These are phyloP conservation scores for Dasyprocta punctata DNA, from an alignment of 2,113 vertebrate species.

Conservation along the genomic window DNA sequence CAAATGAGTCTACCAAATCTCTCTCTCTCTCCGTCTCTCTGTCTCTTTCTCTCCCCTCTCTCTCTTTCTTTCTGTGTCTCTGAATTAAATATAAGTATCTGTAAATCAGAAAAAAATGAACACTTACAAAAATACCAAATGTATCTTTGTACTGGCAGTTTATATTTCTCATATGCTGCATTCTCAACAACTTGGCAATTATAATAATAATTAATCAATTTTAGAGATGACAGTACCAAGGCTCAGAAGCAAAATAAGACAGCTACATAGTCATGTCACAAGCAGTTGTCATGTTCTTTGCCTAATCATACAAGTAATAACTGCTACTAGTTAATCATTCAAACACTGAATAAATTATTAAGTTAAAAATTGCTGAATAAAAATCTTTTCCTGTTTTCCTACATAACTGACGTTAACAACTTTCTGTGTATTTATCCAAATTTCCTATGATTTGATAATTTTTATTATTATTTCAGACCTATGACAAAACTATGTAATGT, in stretches of 20 bases:
- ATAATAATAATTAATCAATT: background rate
- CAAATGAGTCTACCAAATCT: background rate
- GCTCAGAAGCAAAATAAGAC: background rate
- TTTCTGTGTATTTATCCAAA: background rate
- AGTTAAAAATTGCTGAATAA: background rate
- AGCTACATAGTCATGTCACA: background rate
- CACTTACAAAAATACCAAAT: background rate
- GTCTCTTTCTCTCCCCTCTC: background rate
- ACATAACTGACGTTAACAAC: background rate
- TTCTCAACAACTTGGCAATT: background rate
- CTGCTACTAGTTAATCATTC: background rate
- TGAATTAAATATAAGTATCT: background rate
- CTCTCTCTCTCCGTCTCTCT: background rate
- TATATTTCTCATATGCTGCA: background rate
- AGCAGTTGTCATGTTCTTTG: background rate
- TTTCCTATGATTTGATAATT: background rate
- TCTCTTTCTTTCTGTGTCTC: background rate
- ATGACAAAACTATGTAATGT: background rate
- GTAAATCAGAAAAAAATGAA: background rate
- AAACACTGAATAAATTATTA: background rate
- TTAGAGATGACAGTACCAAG: background rate
- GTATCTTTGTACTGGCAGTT: background rate
- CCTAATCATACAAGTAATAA: background rate
- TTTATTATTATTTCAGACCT: background rate
- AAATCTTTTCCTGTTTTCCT: background rate